Evolutionary conservation across 2,113 vertebrate species (phyloP), one percentile per base, ranked within the genome.

Genomic region (Amazona guildingii): DNA sequence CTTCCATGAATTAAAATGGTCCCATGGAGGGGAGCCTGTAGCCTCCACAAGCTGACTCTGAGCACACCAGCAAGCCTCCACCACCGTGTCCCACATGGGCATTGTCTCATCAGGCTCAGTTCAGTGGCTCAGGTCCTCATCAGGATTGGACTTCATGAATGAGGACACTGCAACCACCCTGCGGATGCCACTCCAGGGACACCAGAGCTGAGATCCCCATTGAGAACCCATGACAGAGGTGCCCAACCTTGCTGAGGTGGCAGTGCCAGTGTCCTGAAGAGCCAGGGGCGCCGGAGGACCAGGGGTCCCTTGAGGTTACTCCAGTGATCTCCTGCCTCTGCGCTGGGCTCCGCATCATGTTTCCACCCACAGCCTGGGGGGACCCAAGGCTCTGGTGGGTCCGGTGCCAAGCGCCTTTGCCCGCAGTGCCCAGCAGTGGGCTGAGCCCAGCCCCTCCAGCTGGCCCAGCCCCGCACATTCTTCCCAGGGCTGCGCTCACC

Each of bases 381-480:
- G 81, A 83, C 66, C 43, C 0, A 0, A 86, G 73, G 84, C 61
- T 76, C 61, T 68, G 91, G 93, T 2, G 9, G 83, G 24, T 94
- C 67, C 3, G 3, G 88, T 96, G 95, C 92, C 95, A 96, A 97
- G 95, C 73, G 86, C 93, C 93, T 87, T 89, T 95, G 86, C 94
- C 94, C 91, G 4, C 16, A 95, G 77, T 0, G 0, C 64, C 76
- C 1, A 1, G 92, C 83, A 95, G 95, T 96, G 91, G 91, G 95
- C 81, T 4, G 77, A 92, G 86, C 69, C 83, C 81, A 76, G 92
- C 12, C 66, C 83, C 67, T 86, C 89, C 95, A 96, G 96, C 96
- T 97, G 96, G 93, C 86, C 94, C 90, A 88, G 88, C 92, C 68
- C 89, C 85, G 70, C 85, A 93, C 96, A 97, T 95, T 96, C 93